Evolutionary conservation across 2,113 vertebrate species (phyloP).

Genomic region (Aspidoscelis tigris): DNA sequence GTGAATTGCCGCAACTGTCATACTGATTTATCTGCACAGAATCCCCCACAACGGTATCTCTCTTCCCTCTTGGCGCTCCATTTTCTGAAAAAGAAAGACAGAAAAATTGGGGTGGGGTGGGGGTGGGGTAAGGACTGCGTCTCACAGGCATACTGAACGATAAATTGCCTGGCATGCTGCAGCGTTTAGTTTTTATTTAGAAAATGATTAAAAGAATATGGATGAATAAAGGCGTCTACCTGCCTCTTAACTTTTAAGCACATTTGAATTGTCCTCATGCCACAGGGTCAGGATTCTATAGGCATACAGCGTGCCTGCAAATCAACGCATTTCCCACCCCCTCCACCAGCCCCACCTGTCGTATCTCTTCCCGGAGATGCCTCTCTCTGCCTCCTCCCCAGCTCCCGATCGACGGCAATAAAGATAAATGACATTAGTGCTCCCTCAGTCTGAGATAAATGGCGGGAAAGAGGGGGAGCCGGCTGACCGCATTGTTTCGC

Average conservation of each 20-base stretch:
- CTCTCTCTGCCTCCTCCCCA: rapidly evolving
- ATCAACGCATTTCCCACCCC: rapidly evolving
- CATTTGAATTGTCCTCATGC: neutral
- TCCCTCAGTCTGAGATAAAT: constrained; percentile 27
- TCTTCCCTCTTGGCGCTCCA: neutral
- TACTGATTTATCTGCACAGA: neutral
- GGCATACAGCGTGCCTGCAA: neutral
- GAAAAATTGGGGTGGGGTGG: no score
- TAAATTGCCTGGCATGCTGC: constrained; percentile 24
- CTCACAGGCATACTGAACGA: neutral
- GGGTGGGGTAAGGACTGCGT: no score
- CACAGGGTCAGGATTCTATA: neutral
- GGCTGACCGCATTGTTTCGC: constrained; percentile 51
- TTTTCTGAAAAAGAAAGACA: neutral
- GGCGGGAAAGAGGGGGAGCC: neutral
- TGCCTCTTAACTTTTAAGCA: constrained; percentile 2
- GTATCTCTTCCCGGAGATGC: neutral
- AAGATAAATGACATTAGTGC: neutral
- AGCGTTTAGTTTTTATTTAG: constrained; percentile 34
- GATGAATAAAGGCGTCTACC: constrained; percentile 7
- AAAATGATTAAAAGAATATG: constrained; percentile 28
- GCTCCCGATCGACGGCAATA: neutral
- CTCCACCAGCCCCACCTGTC: neutral
- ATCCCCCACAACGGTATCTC: no score
- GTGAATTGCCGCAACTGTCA: neutral